Base-by-base conservation (phyloP, 2,113 vertebrate genomes). In the Odocoileus virginianus region DNA sequence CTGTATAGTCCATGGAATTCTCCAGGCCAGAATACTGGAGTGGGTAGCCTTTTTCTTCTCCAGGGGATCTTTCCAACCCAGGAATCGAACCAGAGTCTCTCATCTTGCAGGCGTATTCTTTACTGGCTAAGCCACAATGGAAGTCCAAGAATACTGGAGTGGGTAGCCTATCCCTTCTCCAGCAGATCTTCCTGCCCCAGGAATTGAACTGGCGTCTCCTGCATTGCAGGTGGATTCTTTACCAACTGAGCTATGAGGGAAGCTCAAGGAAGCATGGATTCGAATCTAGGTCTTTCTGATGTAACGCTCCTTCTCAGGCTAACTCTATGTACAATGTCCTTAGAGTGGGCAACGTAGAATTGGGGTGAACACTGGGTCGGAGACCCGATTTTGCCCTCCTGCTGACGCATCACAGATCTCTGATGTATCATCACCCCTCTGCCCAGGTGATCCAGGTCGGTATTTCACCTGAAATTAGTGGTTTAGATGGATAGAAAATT, bases 331-430 rank as follows among this genome's bases (percentile, higher is more conserved):
- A 12, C 19, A 19, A 1, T 0, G 21, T 58, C 36, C 19, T 52
- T 16, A 43, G 64, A 28, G 8, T 4, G 7, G 5, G 15, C 81
- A 23, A 0, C 0, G 4, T 12, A 12, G 36, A 27, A 43, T 58
- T 40, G 36, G 54, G 93, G 67, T 17, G 23, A 54, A 47, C n/a
- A 81, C 15, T 28, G 50, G 58, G 15, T 5, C 28, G n/a, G 81
- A 86, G 15, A 10, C 23, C 81, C 17, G 11, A 0, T 43, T 50
- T 87, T 27, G 87, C 12, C 43, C 78, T 10, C 23, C 27, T 27
- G 0, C 0, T 0, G 7, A 79, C 61, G 50, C 47, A 8, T 40
- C 45, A 2, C 3, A 5, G 27, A 17, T 52, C 43, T 58, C 9
- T 30, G 60, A 40, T 14, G 27, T 1, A 10, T 6, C 23, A 3